These are phyloP conservation scores for Montipora foliosa DNA, from an alignment of 64 coral and sea anemone species.

Conservation along the genomic window DNA sequence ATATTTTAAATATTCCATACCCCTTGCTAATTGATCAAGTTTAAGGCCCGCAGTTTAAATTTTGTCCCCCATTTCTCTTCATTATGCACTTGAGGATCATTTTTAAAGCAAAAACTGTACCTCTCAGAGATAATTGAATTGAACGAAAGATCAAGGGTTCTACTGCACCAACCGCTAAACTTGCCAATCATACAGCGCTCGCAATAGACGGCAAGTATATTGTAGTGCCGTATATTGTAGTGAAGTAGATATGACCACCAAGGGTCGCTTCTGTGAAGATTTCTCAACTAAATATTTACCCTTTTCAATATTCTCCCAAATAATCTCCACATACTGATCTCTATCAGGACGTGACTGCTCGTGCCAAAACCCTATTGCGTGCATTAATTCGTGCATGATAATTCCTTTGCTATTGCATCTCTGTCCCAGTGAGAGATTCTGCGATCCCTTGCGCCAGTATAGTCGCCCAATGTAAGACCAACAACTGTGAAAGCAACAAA, in stretches of 20 bases:
- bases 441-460: constrained; percentile 73
- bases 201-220: too few relatives aligned
- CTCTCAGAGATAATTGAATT: too few relatives aligned
- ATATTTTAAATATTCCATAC: too few relatives aligned
- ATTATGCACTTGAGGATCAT: too few relatives aligned
- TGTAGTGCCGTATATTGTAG: too few relatives aligned
- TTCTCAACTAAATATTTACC: constrained; percentile 25
- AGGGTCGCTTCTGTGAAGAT: not conserved
- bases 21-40: too few relatives aligned
- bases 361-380: constrained; percentile 90
- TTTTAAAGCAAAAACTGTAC: too few relatives aligned
- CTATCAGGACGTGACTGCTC: constrained; percentile 84
- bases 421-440: constrained; percentile 73
- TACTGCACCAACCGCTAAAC: too few relatives aligned
- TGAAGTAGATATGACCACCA: not conserved
- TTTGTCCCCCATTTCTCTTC: too few relatives aligned
- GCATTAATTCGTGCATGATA: constrained; percentile 94
- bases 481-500: constrained; percentile 53
- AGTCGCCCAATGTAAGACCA: constrained; percentile 92
- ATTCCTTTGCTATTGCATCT: constrained; percentile 85
- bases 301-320: constrained; percentile 88
- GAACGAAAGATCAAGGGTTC: too few relatives aligned
- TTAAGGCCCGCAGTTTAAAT: too few relatives aligned
- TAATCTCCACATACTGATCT: constrained; percentile 78
- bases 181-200: too few relatives aligned